Conservation (phyloP, 2,113 vertebrate genomes). For the Megaceryle maxima region DNA sequence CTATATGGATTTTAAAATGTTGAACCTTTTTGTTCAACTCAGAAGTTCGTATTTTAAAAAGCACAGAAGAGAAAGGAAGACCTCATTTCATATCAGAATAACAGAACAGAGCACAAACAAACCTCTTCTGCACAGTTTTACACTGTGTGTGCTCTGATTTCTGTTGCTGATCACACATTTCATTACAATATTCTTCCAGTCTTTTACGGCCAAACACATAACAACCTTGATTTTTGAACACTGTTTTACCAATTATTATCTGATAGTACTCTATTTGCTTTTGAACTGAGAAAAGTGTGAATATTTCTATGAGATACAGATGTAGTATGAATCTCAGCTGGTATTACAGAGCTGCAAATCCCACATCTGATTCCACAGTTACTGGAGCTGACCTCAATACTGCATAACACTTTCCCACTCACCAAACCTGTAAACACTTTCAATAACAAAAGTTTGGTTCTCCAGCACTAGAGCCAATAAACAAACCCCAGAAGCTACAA, state of each 20-base stretch:
- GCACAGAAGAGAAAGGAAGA: neutral
- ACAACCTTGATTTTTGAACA: neutral
- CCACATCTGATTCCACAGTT: neutral
- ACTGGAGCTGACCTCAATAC: slow-evolving; percentile 41
- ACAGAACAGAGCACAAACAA: neutral
- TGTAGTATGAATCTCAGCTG: neutral
- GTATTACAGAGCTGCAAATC: neutral
- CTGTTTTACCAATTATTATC: neutral
- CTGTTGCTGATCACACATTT: neutral
- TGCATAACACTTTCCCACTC: neutral
- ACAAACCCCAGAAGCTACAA: neutral
- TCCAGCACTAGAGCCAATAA: neutral
- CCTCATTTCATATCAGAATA: neutral
- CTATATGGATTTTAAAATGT: neutral
- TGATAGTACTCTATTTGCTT: neutral
- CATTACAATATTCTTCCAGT: neutral
- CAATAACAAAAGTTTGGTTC: neutral
- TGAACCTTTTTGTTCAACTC: neutral
- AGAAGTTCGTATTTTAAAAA: neutral
- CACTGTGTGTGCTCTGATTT: neutral
- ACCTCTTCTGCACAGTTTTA: neutral
- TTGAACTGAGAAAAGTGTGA: neutral
- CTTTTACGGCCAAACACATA: neutral
- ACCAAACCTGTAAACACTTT: neutral
- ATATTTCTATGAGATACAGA: neutral